phyloP scores from a whole-genome alignment of 2,113 vertebrate species.

The Erinaceus europaeus region DNA sequence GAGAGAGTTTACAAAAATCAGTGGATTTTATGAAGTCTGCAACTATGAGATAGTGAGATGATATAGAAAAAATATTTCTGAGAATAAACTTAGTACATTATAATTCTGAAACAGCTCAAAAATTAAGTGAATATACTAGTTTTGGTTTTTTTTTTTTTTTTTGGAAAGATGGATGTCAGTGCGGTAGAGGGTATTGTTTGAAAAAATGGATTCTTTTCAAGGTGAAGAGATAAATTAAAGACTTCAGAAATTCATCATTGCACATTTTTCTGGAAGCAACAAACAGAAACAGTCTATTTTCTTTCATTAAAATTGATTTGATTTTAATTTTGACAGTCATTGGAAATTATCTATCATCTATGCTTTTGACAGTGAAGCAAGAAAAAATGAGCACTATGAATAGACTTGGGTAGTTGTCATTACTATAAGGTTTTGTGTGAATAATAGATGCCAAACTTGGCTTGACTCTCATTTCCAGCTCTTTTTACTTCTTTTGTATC shows the following conservation, averaged over 20 bases:
- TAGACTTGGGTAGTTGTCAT: conserved; percentile 79
- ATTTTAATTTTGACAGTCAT: conserved; percentile 81
- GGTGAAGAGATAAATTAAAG: conserved; percentile 77
- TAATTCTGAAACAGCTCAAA: conserved; percentile 72
- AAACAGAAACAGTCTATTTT: conserved; percentile 51
- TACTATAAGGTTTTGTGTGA: conserved; percentile 76
- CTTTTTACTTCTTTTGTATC: conserved; percentile 69
- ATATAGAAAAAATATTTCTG: conserved; percentile 66
- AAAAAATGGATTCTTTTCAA: conserved; percentile 69
- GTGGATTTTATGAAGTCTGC: conserved; percentile 76
- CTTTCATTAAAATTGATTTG: conserved; percentile 78
- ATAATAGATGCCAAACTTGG: conserved; percentile 80
- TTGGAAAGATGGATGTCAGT: conserved; percentile 70
- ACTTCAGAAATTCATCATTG: conserved; percentile 75
- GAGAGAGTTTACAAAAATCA: conserved; percentile 69
- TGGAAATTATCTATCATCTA: conserved; percentile 83
- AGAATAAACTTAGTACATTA: conserved; percentile 68
- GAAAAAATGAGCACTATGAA: conserved; percentile 74
- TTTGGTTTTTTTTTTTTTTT: conserved; percentile 54
- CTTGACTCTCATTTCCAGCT: conserved; percentile 74
- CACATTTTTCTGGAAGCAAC: conserved; percentile 72
- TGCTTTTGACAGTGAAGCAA: conserved; percentile 78
- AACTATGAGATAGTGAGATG: conserved; percentile 70
- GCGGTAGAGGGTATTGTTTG: conserved; percentile 74
- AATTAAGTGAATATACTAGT: conserved; percentile 70